A percentile compares a stretch with the other conserved stretches of the same genome.
Conservation (phyloP, 2,113 vertebrate species). For the Python bivittatus region DNA sequence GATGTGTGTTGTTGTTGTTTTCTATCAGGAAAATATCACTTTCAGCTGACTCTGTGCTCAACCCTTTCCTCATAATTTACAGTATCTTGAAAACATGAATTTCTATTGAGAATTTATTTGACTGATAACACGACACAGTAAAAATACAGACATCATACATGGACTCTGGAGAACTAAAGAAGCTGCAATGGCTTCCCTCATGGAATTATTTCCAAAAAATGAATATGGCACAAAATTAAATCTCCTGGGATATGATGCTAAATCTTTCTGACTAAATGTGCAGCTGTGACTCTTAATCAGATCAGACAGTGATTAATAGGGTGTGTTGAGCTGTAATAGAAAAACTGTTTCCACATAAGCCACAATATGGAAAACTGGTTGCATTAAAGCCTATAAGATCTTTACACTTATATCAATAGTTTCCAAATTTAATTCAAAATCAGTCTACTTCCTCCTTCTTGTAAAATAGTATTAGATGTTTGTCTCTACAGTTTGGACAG, state of each 20-base stretch:
- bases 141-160: not conserved
- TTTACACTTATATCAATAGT: not conserved
- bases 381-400: not conserved
- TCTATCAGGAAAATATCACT: conserved; percentile 32
- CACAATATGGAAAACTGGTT: not conserved
- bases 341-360: not conserved
- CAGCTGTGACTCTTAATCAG: not conserved
- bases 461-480: not conserved
- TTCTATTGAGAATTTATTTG: conserved; percentile 13
- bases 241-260: not conserved
- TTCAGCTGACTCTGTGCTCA: conserved; percentile 19
- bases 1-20: conserved; percentile 25
- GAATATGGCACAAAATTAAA: not conserved
- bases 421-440: not conserved
- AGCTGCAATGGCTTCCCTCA: not conserved
- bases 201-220: conserved; percentile 28
- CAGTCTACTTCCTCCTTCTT: not conserved
- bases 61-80: not conserved
- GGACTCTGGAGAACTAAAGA: not conserved
- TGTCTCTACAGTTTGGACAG: not conserved
- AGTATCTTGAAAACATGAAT: not conserved
- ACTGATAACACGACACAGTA: not conserved
- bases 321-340: not conserved
- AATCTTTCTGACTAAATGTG: conserved; percentile 17
- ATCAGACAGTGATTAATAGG: conserved; percentile 19